Evolutionary conservation across 2,797 vertebrate genomes (phyloP), one percentile per base, ranked within the genome.

Genomic region (Bucorvus abyssinicus): DNA sequence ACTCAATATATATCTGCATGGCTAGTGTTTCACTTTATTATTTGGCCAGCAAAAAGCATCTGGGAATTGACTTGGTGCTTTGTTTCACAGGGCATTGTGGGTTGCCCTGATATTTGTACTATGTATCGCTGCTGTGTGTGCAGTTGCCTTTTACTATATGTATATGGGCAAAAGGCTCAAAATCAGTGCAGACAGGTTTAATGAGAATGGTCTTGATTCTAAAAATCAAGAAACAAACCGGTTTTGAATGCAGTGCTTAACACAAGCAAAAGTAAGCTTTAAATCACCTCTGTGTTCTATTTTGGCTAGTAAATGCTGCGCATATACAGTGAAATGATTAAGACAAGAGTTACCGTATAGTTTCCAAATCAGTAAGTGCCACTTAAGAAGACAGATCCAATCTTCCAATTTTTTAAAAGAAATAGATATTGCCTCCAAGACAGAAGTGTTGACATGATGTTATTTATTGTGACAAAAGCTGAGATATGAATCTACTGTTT

Each of bases 401-500:
- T 77, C 42, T 90, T 71, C 16, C 13, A 10, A 4, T 49, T 44
- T 42, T 65, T 80, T 84, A 29, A 9, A 21, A 59, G 38, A 53
- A 60, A 42, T 23, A 81, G 13, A 19, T 78, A 56, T 23, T 76
- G 10, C 29, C 38, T 69, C 16, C 82, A 42, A 94, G 65, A 65
- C 44, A 77, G 12, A 86, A 69, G 7, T 30, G 24, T 44, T 93
- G 67, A 42, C 4, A 2, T 47, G 27, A 36, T 63, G 38, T 61
- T 84, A 55, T 89, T 94, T 84, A 63, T 79, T 90, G 17, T 85
- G 78, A 82, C n/a, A 69, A 34, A 88, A 93, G 52, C 64, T 63
- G 32, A 78, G 55, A 73, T 52, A 44, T 5, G 1, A 77, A 80
- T 84, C n/a, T 76, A 1, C 74, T 56, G 15, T 0, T 1, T 85